A percentile compares a stretch with the other conserved stretches of the same genome.
phyloP scores from a whole-genome alignment of 2,888 invertebrate genomes.

The Atherix ibis region DNA sequence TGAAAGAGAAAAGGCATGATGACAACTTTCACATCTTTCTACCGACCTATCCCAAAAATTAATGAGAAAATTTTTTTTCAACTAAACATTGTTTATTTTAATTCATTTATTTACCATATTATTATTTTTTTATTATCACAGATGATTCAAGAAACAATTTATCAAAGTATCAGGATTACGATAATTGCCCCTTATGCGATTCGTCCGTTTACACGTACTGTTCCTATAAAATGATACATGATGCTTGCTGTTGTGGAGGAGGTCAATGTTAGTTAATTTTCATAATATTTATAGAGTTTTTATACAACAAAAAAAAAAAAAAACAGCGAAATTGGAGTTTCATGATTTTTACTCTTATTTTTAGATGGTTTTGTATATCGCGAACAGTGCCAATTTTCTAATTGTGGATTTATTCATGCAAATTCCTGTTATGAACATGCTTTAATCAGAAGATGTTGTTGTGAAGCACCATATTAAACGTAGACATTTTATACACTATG shows the following conservation, averaged over 20 bases:
- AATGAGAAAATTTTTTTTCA: too few relatives aligned
- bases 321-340: too few relatives aligned
- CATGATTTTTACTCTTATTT: slow-evolving; percentile 2
- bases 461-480: slow-evolving; percentile 36
- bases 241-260: slow-evolving; percentile 58
- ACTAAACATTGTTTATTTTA: too few relatives aligned
- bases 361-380: slow-evolving; percentile 35
- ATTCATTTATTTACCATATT: too few relatives aligned
- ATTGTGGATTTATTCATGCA: slow-evolving; percentile 57
- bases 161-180: too few relatives aligned
- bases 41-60: too few relatives aligned
- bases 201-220: slow-evolving; percentile 64
- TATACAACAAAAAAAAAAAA: slow-evolving; percentile 1
- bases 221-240: slow-evolving; percentile 55
- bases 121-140: too few relatives aligned
- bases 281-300: background rate
- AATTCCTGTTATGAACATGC: slow-evolving; percentile 57
- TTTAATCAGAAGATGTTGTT: slow-evolving; percentile 59
- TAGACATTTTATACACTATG: too few relatives aligned
- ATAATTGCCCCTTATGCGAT: slow-evolving; percentile 57
- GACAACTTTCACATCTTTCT: too few relatives aligned
- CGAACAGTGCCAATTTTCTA: slow-evolving; percentile 42
- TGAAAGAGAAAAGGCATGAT: too few relatives aligned
- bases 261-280: slow-evolving; percentile 19
- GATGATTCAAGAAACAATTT: too few relatives aligned